Base-by-base conservation (phyloP, 2,797 vertebrate species). In the Coregonus suidteri region DNA sequence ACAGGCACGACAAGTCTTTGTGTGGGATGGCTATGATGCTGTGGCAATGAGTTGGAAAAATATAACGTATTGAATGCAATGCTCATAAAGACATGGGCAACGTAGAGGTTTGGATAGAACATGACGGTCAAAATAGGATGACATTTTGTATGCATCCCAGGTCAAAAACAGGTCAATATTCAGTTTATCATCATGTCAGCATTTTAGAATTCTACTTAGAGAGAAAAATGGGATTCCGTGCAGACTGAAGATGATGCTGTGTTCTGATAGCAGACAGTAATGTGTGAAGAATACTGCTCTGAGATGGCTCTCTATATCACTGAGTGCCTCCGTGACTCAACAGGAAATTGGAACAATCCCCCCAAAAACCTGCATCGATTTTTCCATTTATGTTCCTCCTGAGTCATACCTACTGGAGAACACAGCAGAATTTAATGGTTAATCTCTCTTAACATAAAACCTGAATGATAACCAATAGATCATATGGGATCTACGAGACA, bases 291-390 rank as follows among this genome's bases (percentile, higher is more conserved):
- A 78, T 79, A 81, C 25, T 73, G 67, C 20, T 86, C 82, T 86
- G 56, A n/a, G 85, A 84, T 35, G 79, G 73, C 77, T 62, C 68
- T 75, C 81, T 78, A 41, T 70, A 84, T 87, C 88, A 71, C 79
- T 76, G 82, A 89, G 83, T 52, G 70, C 75, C 83, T 90, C 82
- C 88, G 89, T 91, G 91, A 92, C 91, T 88, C 81, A 53, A 75
- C 75, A 75, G 89, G 88, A 92, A 91, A 93, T 90, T 93, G 91
- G 85, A 91, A 88, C 90, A 92, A 93, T 92, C 88, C 82, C 77
- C 81, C 52, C 76, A 74, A 83, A 91, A 90, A 91, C 80, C 83
- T 86, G 82, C 85, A 92, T 93, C 47, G 91, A 93, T 92, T 87
- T 84, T 84, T 13, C 82, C 86, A 89, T 88, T 90, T 87, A 87